phyloP scores from a whole-genome alignment of 2,113 vertebrate genomes.

The Chaenogobius annularis region DNA sequence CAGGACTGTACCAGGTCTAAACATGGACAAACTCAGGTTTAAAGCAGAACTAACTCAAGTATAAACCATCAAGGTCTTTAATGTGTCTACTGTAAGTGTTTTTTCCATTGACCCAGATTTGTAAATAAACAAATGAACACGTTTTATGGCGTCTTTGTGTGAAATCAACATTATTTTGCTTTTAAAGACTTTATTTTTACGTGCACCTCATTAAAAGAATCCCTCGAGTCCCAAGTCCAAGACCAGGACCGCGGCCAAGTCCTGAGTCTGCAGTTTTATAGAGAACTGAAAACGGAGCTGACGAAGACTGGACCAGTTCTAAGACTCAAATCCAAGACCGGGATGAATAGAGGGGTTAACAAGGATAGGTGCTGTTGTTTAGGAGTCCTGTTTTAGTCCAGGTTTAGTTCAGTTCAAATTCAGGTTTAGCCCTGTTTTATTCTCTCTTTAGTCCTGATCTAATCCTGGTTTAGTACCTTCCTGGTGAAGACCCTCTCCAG shows the following conservation, averaged over 20 bases:
- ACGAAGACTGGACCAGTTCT: too few relatives aligned
- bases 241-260: not conserved
- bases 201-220: not conserved
- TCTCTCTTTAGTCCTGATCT: too few relatives aligned
- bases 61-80: too few relatives aligned
- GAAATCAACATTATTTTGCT: not conserved
- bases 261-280: not conserved
- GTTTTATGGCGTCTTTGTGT: not conserved
- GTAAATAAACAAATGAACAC: not conserved
- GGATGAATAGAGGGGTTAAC: not conserved
- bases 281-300: not conserved
- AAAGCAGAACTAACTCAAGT: not conserved
- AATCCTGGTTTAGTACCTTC: constrained; percentile 71
- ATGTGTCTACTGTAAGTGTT: too few relatives aligned
- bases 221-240: not conserved
- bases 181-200: not conserved
- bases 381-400: not conserved
- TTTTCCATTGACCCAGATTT: not conserved
- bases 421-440: not conserved
- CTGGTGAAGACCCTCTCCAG: constrained; percentile 81
- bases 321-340: not conserved
- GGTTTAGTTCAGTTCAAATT: too few relatives aligned
- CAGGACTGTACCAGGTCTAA: not conserved
- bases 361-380: too few relatives aligned
- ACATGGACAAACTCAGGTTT: not conserved